Conservation (phyloP, 2,888 invertebrate species). For the Dasypolia templi region DNA sequence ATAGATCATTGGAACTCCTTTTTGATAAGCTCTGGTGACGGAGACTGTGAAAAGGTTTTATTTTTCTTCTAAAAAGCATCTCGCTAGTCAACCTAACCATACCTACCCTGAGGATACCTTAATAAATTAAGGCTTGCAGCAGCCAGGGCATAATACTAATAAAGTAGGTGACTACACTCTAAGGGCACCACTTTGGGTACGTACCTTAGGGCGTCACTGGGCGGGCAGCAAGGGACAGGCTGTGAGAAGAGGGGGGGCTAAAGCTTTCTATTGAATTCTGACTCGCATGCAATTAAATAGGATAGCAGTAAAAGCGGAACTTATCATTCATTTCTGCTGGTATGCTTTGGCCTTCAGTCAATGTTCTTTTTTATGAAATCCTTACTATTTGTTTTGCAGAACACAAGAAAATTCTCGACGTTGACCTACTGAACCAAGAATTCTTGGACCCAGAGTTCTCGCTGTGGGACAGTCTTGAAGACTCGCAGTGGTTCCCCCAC, state of each 20-base stretch:
- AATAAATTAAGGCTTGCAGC: neutral
- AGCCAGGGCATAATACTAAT: neutral
- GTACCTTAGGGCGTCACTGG: neutral
- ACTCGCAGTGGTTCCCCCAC: conserved; percentile 95
- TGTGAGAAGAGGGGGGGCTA: no score
- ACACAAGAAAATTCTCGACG: conserved; percentile 93
- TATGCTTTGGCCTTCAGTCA: neutral
- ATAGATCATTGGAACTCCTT: neutral
- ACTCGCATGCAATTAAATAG: neutral
- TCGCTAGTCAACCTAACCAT: neutral
- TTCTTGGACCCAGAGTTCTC: conserved; percentile 94
- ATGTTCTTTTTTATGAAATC: neutral
- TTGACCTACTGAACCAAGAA: conserved; percentile 94
- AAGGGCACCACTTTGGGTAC: neutral
- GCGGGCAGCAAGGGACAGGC: neutral
- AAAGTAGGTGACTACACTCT: no score
- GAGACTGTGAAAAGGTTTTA: neutral
- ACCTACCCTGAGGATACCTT: neutral
- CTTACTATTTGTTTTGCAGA: conserved; percentile 87
- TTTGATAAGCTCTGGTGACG: neutral
- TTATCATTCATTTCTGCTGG: neutral
- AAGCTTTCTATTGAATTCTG: neutral
- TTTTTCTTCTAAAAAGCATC: neutral
- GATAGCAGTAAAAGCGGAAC: neutral
- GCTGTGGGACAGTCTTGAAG: conserved; percentile 95